These are phyloP conservation scores for Galendromus occidentalis DNA, from an alignment of 1,140 invertebrate species.

Conservation along the genomic window DNA sequence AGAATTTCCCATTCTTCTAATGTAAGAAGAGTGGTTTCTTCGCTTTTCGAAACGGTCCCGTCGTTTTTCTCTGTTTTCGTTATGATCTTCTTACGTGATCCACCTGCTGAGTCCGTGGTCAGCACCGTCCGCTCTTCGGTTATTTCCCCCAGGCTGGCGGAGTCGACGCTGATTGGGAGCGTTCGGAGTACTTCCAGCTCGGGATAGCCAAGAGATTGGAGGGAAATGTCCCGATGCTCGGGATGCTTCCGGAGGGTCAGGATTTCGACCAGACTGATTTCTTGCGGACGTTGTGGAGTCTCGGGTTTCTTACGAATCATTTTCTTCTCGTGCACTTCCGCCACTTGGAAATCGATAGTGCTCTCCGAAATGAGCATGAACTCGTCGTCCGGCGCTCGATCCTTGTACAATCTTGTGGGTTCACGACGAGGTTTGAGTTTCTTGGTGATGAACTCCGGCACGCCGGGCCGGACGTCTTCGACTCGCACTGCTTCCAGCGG, in stretches of 20 bases:
- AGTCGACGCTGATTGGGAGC: not conserved
- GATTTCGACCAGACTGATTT: not conserved
- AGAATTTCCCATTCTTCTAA: not conserved
- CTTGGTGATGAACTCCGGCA: not conserved
- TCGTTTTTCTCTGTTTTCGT: not conserved
- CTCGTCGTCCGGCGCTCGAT: not conserved
- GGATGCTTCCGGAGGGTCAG: not conserved
- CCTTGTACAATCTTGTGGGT: not conserved
- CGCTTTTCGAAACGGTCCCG: not conserved
- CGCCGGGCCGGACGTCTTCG: not conserved
- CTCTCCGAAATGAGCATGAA: not conserved
- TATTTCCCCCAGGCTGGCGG: not conserved
- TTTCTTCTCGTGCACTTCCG: not conserved
- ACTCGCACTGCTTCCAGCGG: not conserved
- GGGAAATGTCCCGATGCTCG: not conserved
- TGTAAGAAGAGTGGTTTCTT: not conserved
- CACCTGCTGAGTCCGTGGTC: not conserved
- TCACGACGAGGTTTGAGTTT: not conserved
- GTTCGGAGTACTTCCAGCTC: not conserved
- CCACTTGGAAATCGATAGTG: not conserved
- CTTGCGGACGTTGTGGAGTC: not conserved
- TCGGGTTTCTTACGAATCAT: not conserved
- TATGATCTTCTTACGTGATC: not conserved
- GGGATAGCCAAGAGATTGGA: not conserved
- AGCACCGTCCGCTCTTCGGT: not conserved